A percentile compares a stretch with the other conserved stretches of the same genome.
Conservation (phyloP, 2,888 invertebrate species). For the Nephrotoma flavescens region DNA sequence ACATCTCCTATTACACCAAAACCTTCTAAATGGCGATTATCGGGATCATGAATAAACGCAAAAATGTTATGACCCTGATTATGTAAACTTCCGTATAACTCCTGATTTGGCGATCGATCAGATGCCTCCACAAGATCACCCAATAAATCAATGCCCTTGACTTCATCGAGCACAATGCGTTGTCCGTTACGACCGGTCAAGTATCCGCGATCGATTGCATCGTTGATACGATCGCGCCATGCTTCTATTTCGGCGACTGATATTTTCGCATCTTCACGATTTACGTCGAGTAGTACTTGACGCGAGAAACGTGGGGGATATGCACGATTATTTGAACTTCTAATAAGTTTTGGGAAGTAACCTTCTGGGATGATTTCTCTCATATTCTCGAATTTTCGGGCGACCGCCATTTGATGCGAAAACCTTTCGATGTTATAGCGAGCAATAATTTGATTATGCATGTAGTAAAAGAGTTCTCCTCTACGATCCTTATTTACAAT, state of each 20-base stretch:
- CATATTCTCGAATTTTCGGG: slow-evolving; percentile 45
- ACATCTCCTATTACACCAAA: slow-evolving; percentile 68
- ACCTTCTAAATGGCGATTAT: slow-evolving; percentile 51
- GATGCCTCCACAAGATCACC: slow-evolving; percentile 67
- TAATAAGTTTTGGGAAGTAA: slow-evolving; percentile 70
- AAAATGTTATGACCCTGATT: slow-evolving; percentile 69
- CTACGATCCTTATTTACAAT: slow-evolving; percentile 59
- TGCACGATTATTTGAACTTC: slow-evolving; percentile 45
- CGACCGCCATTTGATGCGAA: slow-evolving; percentile 26
- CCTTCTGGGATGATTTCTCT: slow-evolving; percentile 57
- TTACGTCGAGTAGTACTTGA: slow-evolving; percentile 25
- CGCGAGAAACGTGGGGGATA: slow-evolving; percentile 46
- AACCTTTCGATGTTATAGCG: slow-evolving; percentile 66
- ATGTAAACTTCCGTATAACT: slow-evolving; percentile 64
- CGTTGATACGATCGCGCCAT: slow-evolving; percentile 60
- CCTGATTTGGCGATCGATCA: slow-evolving; percentile 47
- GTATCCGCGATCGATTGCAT: slow-evolving; percentile 56
- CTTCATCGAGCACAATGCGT: slow-evolving; percentile 22
- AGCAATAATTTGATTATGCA: slow-evolving; percentile 45
- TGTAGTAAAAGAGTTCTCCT: slow-evolving; percentile 61
- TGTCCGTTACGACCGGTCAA: slow-evolving; percentile 37
- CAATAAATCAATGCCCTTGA: slow-evolving; percentile 57
- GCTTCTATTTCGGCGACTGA: slow-evolving; percentile 46
- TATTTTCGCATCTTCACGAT: slow-evolving; percentile 36
- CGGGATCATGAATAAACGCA: slow-evolving; percentile 66